Evolutionary conservation across 2,113 vertebrate species (phyloP), one percentile per base, ranked within the genome.

Genomic region (Scophthalmus maximus): DNA sequence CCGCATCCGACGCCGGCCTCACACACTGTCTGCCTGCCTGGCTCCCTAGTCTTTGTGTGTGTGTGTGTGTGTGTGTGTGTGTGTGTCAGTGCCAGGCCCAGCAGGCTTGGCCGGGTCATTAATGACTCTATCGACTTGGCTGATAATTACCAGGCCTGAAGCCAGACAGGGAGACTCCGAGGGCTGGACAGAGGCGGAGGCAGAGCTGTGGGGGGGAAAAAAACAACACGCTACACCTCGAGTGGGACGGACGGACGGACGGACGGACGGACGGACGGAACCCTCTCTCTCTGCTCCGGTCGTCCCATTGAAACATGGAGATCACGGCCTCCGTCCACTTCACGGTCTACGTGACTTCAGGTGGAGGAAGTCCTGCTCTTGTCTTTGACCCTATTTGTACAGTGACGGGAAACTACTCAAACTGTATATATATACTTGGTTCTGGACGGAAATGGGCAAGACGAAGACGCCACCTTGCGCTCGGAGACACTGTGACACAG

Each of bases 71-170:
- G 32, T 36, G 56, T 23, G 12, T n/a, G 34, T 53, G 32, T 61
- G 68, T 76, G 46, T 62, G 64, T 59, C 25, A n/a, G 78, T 44
- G 78, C 78, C 73, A 81, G 63, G 30, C 80, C 87, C 78, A 76
- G 83, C 83, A 78, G 86, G 86, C 85, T 75, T 79, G 85, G 80
- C 71, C 29, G 63, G 72, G 76, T 79, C 78, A 65, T 68, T 89
- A 89, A 84, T 85, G 83, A 88, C 83, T 90, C 82, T 59, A 82
- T 88, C 79, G 83, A 86, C 77, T 81, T 86, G 85, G 66, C 82
- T 84, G 88, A 78, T 90, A 86, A 90, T 86, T 78, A 86, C 11
- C 82, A 68, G 80, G 52, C 27, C 52, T 30, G 52, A 5, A 30
- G 52, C 17, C 52, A 30, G 27, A 15, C 14, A 61, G 47, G 68